Evolutionary conservation across 2,888 invertebrate genomes (phyloP), one percentile per base, ranked within the genome.

Genomic region (Vandiemenella viatica): DNA sequence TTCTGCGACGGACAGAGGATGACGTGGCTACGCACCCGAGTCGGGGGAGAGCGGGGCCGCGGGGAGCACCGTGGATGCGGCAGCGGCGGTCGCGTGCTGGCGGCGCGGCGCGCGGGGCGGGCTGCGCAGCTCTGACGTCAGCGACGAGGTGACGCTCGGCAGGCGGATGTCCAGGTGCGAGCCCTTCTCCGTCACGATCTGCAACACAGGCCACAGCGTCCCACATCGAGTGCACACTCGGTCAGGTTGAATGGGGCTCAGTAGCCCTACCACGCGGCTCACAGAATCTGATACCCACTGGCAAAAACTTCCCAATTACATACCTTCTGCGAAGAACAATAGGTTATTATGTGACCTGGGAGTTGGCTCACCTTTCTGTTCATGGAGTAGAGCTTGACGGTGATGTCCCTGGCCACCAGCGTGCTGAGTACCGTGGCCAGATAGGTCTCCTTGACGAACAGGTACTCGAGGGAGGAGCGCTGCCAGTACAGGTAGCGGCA

Each of bases 401-500:
- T 85, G 50, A 89, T 86, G 61, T 89, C 88, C 50, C 85, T 69
- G 1, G 87, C 87, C 53, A 89, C 81, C 42, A 88, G 69, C 2
- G 85, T 84, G 1, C 83, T 81, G 45, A 89, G 72, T 32, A 88
- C 83, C 43, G 78, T 79, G 0, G 86, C 85, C 41, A 89, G 69
- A 64, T 86, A 85, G 0, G 80, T 79, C 65, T 89, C 88, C 63
- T 88, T 88, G 3, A 85, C 82, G 60, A 89, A 80, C 43, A 88
- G 70, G 63, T 88, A 88, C 62, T 88, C 87, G 51, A 89, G 69
- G 1, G 83, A 77, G 43, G 80, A 77, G 42, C 88, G 71, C 60
- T 86, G 85, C 88, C 88, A 89, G 63, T 80, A 85, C 8, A 88
- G 72, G 63, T 86, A 87, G 55, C 84, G 77, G 62, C 87, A 87